Conservation (phyloP, 2,888 invertebrate genomes). For the Aleiodes testaceus region DNA sequence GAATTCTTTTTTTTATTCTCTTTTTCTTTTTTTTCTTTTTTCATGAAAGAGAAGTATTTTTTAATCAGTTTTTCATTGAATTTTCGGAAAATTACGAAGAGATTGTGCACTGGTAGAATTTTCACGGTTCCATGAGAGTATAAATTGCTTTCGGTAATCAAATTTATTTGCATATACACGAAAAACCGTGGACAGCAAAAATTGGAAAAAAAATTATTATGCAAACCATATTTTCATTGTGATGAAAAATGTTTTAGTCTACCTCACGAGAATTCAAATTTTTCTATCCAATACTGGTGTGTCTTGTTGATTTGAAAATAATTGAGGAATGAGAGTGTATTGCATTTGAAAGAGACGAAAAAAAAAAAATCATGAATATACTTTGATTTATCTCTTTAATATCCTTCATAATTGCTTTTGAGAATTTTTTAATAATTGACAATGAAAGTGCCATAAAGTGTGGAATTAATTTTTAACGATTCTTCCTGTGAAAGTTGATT, state of each 20-base stretch:
- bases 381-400: background rate
- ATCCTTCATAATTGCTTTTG: too few relatives aligned
- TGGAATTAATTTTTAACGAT: background rate
- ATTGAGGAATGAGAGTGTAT: conserved; percentile 3
- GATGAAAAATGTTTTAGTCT: background rate
- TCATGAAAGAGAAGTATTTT: too few relatives aligned
- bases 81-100: background rate
- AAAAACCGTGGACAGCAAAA: conserved; percentile 9
- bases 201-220: conserved; percentile 31
- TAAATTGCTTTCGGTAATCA: conserved; percentile 18
- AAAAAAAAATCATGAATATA: background rate
- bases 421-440: too few relatives aligned
- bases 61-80: background rate
- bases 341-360: background rate
- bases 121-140: conserved; percentile 6
- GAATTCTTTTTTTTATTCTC: too few relatives aligned
- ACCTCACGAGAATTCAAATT: background rate
- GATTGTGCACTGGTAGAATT: background rate
- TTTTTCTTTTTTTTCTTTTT: too few relatives aligned
- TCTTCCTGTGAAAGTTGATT: background rate
- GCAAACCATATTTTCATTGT: conserved; percentile 28
- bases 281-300: background rate
- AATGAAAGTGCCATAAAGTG: conserved; percentile 18
- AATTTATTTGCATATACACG: conserved; percentile 30
- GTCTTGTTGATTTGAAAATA: background rate